A percentile compares a stretch with the other conserved stretches of the same genome.
Conservation (phyloP, 2,888 invertebrate genomes). For the Epinotia demarniana region DNA sequence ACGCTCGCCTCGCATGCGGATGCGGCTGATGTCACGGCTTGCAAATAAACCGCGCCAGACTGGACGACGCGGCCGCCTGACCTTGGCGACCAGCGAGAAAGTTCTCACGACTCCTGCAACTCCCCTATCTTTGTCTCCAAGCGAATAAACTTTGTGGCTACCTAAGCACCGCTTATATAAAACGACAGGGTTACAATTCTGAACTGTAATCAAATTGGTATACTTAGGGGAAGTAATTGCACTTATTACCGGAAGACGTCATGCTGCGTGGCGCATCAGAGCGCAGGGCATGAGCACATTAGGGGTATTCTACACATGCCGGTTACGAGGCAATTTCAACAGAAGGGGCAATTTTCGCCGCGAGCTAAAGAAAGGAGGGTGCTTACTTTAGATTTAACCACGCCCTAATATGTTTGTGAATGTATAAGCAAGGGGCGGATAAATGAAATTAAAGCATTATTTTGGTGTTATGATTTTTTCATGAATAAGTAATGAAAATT, state of each 20-base stretch:
- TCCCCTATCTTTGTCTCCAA: slow-evolving; percentile 16
- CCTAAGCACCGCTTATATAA: slow-evolving; percentile 22
- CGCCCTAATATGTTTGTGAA: slow-evolving; percentile 72
- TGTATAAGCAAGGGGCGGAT: slow-evolving; percentile 52
- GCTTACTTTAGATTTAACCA: slow-evolving; percentile 69
- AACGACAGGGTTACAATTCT: slow-evolving; percentile 37
- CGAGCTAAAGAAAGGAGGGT: slow-evolving; percentile 70
- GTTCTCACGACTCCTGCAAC: slow-evolving; percentile 66
- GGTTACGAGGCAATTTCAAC: slow-evolving; percentile 67
- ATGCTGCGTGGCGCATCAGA: slow-evolving; percentile 59
- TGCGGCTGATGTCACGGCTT: slow-evolving; percentile 71
- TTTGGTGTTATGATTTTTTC: slow-evolving; percentile 11
- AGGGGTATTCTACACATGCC: slow-evolving; percentile 71
- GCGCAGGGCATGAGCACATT: slow-evolving; percentile 62
- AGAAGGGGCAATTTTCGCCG: slow-evolving; percentile 76
- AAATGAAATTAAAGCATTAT: slow-evolving; percentile 49
- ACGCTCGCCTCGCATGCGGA: slow-evolving; percentile 71
- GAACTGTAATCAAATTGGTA: slow-evolving; percentile 45
- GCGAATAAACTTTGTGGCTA: slow-evolving; percentile 15
- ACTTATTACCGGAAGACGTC: slow-evolving; percentile 72
- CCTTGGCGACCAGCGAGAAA: slow-evolving; percentile 67
- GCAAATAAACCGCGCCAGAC: slow-evolving; percentile 75
- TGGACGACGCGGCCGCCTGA: slow-evolving; percentile 73
- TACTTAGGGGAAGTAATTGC: slow-evolving; percentile 49
- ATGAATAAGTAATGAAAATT: slow-evolving; percentile 25